Conservation (phyloP, 2,113 vertebrate species). For the Erythrocercus mccallii region DNA sequence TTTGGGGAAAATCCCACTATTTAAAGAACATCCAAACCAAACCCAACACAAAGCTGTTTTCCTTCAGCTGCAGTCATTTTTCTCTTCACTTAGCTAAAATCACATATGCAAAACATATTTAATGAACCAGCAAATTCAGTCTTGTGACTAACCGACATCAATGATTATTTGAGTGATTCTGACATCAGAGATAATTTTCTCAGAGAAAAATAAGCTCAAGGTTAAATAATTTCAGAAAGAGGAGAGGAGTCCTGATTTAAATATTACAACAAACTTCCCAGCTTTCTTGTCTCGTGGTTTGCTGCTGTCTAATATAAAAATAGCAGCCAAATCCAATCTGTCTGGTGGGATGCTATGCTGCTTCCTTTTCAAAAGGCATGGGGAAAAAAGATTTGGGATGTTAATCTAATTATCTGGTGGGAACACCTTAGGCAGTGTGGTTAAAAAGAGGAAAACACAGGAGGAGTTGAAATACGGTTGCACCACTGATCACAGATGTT, state of each 20-base stretch:
- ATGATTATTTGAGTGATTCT: not conserved
- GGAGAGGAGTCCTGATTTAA: not conserved
- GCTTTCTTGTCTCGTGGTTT: not conserved
- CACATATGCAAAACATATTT: not conserved
- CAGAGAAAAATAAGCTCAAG: not conserved
- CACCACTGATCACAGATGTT: not conserved
- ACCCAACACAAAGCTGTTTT: not conserved
- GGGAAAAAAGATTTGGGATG: not conserved
- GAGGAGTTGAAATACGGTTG: not conserved
- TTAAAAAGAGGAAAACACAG: conserved; percentile 19
- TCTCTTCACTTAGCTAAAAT: not conserved
- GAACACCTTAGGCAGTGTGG: conserved; percentile 14
- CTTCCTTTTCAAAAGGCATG: not conserved
- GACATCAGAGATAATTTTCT: not conserved
- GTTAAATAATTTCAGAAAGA: not conserved
- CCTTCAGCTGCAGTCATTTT: not conserved
- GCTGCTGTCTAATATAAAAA: conserved; percentile 22
- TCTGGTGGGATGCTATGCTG: not conserved
- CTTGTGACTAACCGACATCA: not conserved
- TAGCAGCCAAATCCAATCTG: not conserved
- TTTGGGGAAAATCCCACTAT: not conserved
- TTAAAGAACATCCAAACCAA: not conserved
- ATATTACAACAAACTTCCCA: not conserved
- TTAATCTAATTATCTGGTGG: conserved; percentile 45
- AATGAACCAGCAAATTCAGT: not conserved